These are phyloP conservation scores for Saccopteryx bilineata DNA, from an alignment of 2,113 vertebrate genomes.

Conservation along the genomic window DNA sequence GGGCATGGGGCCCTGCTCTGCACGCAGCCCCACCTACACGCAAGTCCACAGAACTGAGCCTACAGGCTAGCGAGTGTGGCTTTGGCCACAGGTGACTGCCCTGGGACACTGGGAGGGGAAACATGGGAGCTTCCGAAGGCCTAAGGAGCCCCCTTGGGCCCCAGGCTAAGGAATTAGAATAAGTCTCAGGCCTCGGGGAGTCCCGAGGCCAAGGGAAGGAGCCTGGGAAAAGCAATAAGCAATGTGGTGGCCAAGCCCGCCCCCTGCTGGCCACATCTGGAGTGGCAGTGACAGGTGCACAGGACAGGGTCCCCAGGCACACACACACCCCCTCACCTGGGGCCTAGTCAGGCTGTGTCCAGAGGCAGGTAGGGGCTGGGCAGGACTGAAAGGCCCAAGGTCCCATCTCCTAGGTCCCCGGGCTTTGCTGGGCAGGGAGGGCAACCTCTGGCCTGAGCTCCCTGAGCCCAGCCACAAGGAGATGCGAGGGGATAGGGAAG, in stretches of 20 bases:
- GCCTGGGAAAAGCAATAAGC: background rate
- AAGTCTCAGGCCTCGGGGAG: background rate
- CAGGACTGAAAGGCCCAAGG: background rate
- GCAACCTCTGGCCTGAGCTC: background rate
- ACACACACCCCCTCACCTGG: background rate
- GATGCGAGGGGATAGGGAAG: background rate
- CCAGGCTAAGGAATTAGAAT: background rate
- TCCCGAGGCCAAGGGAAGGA: background rate
- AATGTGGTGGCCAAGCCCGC: slow-evolving; percentile 80
- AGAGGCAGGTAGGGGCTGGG: background rate
- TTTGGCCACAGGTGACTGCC: background rate
- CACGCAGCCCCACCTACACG: background rate
- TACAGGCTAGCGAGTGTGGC: background rate
- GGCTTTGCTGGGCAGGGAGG: background rate
- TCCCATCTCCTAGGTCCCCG: background rate
- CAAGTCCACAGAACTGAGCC: background rate
- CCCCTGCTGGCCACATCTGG: slow-evolving; percentile 82
- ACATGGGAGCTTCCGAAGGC: background rate
- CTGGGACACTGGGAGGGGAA: background rate
- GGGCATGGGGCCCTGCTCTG: background rate
- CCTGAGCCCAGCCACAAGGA: background rate
- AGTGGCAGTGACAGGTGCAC: background rate
- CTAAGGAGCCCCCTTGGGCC: background rate
- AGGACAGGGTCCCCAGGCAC: background rate
- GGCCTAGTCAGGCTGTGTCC: background rate